Conservation (phyloP, 2,797 vertebrate genomes). For the Danio aesculapii region DNA sequence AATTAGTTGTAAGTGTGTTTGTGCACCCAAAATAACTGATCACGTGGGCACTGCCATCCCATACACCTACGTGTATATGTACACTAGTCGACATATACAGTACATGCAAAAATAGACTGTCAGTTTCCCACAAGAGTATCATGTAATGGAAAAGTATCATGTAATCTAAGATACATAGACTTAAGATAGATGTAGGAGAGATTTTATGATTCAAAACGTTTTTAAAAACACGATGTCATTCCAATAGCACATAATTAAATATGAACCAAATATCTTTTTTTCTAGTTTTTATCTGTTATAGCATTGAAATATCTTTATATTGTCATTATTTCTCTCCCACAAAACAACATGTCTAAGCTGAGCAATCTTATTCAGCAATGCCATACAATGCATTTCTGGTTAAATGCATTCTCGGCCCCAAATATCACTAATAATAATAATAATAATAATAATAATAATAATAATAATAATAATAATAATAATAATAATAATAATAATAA, state of each 20-base stretch:
- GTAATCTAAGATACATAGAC: not conserved
- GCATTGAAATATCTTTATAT: not conserved
- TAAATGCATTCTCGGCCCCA: not conserved
- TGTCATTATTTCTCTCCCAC: not conserved
- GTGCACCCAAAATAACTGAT: conserved; percentile 9
- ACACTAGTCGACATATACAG: not conserved
- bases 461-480: too few relatives aligned
- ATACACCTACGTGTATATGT: not conserved
- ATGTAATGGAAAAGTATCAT: not conserved
- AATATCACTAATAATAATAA: not conserved
- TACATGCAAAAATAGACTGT: not conserved
- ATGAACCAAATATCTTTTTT: not conserved
- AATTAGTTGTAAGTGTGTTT: not conserved
- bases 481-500: too few relatives aligned
- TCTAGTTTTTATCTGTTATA: not conserved
- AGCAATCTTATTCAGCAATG: not conserved
- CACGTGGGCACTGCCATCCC: conserved; percentile 30
- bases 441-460: too few relatives aligned
- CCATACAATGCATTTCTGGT: not conserved
- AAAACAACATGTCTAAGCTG: not conserved
- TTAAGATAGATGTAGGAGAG: not conserved
- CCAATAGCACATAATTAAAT: not conserved
- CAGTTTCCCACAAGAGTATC: not conserved
- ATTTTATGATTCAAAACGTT: not conserved
- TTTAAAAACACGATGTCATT: not conserved